Evolutionary conservation across 2,797 vertebrate genomes (phyloP).

Genomic region (Macropus fuliginosus): DNA sequence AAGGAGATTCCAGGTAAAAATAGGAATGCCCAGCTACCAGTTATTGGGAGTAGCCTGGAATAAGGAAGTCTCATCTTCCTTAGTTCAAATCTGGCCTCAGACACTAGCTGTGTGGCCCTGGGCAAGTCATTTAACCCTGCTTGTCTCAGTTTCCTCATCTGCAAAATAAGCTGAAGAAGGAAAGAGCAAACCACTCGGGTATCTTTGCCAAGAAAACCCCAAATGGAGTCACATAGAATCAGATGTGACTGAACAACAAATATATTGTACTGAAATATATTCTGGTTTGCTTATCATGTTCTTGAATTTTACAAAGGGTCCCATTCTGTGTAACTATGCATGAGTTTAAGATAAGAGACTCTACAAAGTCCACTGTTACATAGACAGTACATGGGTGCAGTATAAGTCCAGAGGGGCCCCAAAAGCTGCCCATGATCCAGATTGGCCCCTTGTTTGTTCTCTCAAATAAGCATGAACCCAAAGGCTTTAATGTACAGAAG

Average conservation of each 20-base stretch:
- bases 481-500: neutral
- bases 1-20: neutral
- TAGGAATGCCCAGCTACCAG: neutral
- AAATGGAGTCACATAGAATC: neutral
- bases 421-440: neutral
- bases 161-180: neutral
- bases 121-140: neutral
- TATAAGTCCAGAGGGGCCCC: neutral
- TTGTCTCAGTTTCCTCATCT: neutral
- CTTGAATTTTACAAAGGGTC: neutral
- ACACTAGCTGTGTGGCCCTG: neutral
- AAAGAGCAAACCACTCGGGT: neutral
- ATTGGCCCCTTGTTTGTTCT: neutral
- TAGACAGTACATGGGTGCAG: neutral
- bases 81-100: neutral
- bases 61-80: neutral
- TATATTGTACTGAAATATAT: neutral
- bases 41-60: neutral
- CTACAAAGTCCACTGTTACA: neutral
- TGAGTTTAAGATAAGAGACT: neutral
- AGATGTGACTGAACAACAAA: neutral
- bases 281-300: neutral
- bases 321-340: neutral
- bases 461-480: neutral
- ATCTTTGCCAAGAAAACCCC: neutral